Conservation (phyloP, 2,797 vertebrate genomes). For the Orientallactaga sibirica region DNA sequence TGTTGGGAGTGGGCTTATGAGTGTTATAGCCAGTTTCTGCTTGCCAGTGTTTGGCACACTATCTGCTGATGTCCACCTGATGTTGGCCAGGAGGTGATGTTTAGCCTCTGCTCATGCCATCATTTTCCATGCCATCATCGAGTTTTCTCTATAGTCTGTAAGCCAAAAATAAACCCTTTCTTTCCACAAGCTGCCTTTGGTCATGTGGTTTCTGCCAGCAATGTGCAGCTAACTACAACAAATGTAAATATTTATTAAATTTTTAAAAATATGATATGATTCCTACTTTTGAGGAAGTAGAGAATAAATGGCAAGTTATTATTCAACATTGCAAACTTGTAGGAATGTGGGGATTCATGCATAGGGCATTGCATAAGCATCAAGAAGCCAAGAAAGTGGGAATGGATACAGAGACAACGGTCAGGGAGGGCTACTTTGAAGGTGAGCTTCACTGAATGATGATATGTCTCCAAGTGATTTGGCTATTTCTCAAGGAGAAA, state of each 20-base stretch:
- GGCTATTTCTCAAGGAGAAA: conserved; percentile 34
- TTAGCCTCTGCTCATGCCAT: too few species aligned
- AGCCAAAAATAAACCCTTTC: too few species aligned
- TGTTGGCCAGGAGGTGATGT: too few species aligned
- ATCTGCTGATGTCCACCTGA: too few species aligned
- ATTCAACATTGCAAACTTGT: background rate
- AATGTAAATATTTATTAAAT: background rate
- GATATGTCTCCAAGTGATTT: conserved; percentile 10
- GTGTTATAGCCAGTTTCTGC: too few species aligned
- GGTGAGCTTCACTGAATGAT: background rate
- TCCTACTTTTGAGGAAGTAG: background rate
- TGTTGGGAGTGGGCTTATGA: too few species aligned
- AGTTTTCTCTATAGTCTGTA: too few species aligned
- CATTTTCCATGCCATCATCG: too few species aligned
- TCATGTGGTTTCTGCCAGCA: too few species aligned
- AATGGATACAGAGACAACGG: background rate
- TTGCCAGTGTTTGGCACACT: too few species aligned
- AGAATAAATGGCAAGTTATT: background rate
- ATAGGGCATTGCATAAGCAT: background rate
- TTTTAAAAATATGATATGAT: conserved; percentile 11
- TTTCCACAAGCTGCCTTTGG: too few species aligned
- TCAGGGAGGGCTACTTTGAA: background rate
- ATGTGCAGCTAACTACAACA: background rate
- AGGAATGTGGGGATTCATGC: background rate
- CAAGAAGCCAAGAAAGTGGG: background rate